Percentiles rank a stretch among this genome's conserved stretches.
Conservation (phyloP, 2,888 invertebrate genomes). For the Calameuta filiformis region DNA sequence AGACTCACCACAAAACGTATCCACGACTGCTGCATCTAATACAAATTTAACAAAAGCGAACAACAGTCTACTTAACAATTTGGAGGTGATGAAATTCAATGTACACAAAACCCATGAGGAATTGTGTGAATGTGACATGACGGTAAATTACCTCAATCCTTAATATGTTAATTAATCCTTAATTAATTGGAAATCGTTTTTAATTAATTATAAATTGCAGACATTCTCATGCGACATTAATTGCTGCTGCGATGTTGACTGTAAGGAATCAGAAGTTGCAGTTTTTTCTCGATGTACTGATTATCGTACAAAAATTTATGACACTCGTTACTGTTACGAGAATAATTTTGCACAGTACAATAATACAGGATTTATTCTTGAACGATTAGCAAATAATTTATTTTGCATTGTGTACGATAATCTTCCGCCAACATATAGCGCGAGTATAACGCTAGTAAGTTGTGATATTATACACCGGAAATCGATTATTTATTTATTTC, state of each 20-base stretch:
- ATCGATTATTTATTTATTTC: slow-evolving; percentile 2
- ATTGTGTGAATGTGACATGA: slow-evolving; percentile 71
- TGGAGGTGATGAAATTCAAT: slow-evolving; percentile 11
- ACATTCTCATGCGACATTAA: slow-evolving; percentile 79
- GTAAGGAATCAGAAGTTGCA: slow-evolving; percentile 71
- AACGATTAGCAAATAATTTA: slow-evolving; percentile 65
- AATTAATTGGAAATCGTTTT: not conserved
- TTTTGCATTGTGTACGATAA: slow-evolving; percentile 74
- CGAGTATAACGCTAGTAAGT: slow-evolving; percentile 38
- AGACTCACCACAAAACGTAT: slow-evolving; percentile 12
- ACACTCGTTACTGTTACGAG: slow-evolving; percentile 69
- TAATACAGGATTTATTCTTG: slow-evolving; percentile 66
- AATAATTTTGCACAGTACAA: slow-evolving; percentile 69
- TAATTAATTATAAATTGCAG: slow-evolving; percentile 59
- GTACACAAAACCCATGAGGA: slow-evolving; percentile 48
- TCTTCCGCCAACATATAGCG: slow-evolving; percentile 64
- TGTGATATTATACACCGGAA: not conserved
- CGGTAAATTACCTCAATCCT: slow-evolving; percentile 53
- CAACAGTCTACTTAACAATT: not conserved
- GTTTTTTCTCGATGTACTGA: slow-evolving; percentile 73
- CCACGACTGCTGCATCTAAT: slow-evolving; percentile 15
- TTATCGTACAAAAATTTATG: slow-evolving; percentile 53
- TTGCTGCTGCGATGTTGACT: slow-evolving; percentile 87
- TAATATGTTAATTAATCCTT: not conserved
- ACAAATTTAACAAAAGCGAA: slow-evolving; percentile 9